These are phyloP conservation scores for Drosophila rhopaloa DNA, from an alignment of 1,140 invertebrate species.

Conservation along the genomic window DNA sequence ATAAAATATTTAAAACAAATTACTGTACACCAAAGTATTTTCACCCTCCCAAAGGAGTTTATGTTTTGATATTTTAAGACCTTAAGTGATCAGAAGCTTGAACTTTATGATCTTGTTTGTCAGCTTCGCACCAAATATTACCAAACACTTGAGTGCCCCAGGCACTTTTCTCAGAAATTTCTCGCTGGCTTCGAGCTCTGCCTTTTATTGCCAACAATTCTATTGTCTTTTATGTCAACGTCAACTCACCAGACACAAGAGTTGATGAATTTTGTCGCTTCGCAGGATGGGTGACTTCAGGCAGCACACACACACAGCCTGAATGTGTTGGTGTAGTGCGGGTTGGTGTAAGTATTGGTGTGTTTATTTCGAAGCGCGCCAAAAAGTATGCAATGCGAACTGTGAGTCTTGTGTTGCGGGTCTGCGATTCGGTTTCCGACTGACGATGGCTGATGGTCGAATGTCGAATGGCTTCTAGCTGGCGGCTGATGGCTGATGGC, in stretches of 20 bases:
- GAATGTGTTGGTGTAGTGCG: slow-evolving; percentile 1
- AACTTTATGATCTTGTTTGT: slow-evolving; percentile 4
- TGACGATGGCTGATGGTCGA: slow-evolving; percentile 32
- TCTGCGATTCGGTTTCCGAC: slow-evolving; percentile 47
- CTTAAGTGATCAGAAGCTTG: slow-evolving; percentile 1
- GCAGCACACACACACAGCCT: slow-evolving; percentile 11
- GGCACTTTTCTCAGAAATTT: slow-evolving; percentile 11
- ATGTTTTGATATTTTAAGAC: not conserved
- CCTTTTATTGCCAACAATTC: slow-evolving; percentile 12
- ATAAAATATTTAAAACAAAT: too few species aligned
- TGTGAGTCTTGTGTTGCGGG: slow-evolving; percentile 44
- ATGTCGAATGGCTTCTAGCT: slow-evolving; percentile 26
- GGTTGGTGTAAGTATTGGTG: slow-evolving; percentile 16
- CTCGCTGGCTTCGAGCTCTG: slow-evolving; percentile 1
- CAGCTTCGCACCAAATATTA: slow-evolving; percentile 16
- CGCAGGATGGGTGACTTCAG: slow-evolving; percentile 17
- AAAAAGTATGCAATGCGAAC: slow-evolving; percentile 73
- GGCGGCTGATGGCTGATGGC: slow-evolving; percentile 49
- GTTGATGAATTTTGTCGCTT: slow-evolving; percentile 49
- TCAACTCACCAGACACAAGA: slow-evolving; percentile 70
- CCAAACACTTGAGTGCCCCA: not conserved
- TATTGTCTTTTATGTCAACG: slow-evolving; percentile 49
- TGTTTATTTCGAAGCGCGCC: slow-evolving; percentile 59
- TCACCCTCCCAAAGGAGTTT: not conserved
- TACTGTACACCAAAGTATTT: not conserved